A percentile compares a stretch with the other conserved stretches of the same genome.
These are phyloP conservation scores for Amblyopsis rosae DNA, from an alignment of 2,113 vertebrate species.

Conservation along the genomic window DNA sequence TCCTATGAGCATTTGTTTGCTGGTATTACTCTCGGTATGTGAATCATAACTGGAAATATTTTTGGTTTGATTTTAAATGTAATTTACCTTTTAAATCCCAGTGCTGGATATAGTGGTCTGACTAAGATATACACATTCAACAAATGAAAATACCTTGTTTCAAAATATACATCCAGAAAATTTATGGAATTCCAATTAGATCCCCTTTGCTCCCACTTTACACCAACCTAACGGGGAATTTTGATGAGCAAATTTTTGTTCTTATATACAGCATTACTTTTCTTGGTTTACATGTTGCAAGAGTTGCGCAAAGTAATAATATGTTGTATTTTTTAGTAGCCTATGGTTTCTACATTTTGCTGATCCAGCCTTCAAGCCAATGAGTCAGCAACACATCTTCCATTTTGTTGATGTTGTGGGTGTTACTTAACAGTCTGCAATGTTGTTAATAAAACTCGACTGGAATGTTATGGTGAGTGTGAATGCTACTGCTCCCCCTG, in stretches of 20 bases:
- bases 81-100: conserved; percentile 25
- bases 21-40: conserved; percentile 33
- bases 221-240: not conserved
- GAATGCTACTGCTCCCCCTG: not conserved
- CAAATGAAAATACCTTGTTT: not conserved
- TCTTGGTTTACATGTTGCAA: conserved; percentile 21
- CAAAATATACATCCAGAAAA: not conserved
- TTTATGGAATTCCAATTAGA: not conserved
- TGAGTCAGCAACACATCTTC: conserved; percentile 24
- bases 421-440: conserved; percentile 14
- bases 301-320: not conserved
- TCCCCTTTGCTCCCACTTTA: not conserved
- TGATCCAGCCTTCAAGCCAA: conserved; percentile 37
- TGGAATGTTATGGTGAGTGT: conserved; percentile 15
- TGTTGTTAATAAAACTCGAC: conserved; percentile 4
- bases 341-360: conserved; percentile 33
- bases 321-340: conserved; percentile 12
- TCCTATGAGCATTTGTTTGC: not conserved
- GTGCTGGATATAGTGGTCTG: conserved; percentile 16
- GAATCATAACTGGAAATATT: not conserved
- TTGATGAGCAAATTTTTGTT: not conserved
- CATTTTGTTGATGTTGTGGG: conserved; percentile 21
- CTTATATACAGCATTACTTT: not conserved
- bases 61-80: conserved; percentile 11
- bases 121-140: not conserved